Conservation (phyloP, 2,797 vertebrate species). For the Emydoidea blandingii region DNA sequence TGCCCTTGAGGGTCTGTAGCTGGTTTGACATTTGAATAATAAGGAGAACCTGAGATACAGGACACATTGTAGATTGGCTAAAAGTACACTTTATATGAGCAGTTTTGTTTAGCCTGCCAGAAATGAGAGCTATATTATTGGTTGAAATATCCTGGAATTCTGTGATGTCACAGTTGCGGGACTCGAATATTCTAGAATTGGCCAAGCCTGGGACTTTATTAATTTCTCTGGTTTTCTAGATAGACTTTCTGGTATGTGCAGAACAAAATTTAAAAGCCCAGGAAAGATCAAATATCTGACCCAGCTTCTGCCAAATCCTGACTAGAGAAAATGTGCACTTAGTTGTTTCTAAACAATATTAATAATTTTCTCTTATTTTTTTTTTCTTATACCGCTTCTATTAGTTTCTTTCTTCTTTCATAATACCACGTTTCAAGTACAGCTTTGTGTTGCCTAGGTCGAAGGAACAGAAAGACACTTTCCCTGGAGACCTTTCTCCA, state of each 20-base stretch:
- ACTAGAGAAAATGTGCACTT: not conserved
- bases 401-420: not conserved
- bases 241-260: not conserved
- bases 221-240: not conserved
- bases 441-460: not conserved
- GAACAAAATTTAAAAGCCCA: too few relatives aligned
- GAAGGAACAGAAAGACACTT: not conserved
- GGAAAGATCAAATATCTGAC: not conserved
- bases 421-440: not conserved
- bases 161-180: not conserved
- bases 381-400: too few relatives aligned
- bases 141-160: not conserved
- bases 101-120: not conserved
- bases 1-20: not conserved
- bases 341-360: not conserved
- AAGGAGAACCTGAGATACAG: not conserved
- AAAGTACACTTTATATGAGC: not conserved
- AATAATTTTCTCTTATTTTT: not conserved
- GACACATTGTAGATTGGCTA: not conserved
- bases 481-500: not conserved
- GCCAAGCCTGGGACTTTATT: not conserved
- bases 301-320: not conserved
- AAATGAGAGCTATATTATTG: not conserved
- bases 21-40: not conserved
- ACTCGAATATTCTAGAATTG: not conserved